Evolutionary conservation across 2,113 vertebrate species (phyloP).

Genomic region (Haemorhous mexicanus): DNA sequence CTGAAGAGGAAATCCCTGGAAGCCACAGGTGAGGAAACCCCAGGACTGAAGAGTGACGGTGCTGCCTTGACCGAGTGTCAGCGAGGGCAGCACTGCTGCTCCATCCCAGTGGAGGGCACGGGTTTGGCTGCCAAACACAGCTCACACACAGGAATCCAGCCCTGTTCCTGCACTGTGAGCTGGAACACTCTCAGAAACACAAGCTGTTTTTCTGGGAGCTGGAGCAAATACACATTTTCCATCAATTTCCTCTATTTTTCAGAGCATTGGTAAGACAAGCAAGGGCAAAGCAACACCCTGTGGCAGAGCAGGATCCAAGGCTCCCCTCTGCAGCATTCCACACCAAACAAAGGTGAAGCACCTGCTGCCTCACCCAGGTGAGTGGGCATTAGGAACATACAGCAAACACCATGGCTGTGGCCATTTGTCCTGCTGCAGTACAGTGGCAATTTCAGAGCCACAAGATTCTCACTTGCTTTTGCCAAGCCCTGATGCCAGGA

Average conservation of each 20-base stretch:
- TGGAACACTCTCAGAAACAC: background rate
- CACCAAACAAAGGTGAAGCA: background rate
- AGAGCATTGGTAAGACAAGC: background rate
- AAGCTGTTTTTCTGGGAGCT: background rate
- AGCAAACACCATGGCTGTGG: fast-evolving
- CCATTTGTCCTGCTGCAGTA: fast-evolving
- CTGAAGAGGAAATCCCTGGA: background rate
- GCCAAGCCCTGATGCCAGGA: fast-evolving
- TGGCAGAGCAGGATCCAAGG: background rate
- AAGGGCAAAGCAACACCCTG: background rate
- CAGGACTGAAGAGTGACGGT: background rate
- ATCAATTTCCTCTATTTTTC: background rate
- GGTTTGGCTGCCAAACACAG: background rate
- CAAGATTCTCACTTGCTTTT: background rate
- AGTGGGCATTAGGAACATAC: background rate
- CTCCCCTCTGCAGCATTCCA: background rate
- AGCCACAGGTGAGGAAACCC: background rate
- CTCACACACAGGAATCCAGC: background rate
- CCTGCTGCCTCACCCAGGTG: background rate
- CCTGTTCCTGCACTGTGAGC: background rate
- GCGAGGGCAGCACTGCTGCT: background rate
- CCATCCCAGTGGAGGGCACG: background rate
- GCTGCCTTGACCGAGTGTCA: background rate
- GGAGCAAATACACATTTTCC: background rate
- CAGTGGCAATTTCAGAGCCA: fast-evolving